A percentile compares a stretch with the other conserved stretches of the same genome.
phyloP scores from a whole-genome alignment of 2,113 vertebrate genomes.

The Leptodactylus fuscus region DNA sequence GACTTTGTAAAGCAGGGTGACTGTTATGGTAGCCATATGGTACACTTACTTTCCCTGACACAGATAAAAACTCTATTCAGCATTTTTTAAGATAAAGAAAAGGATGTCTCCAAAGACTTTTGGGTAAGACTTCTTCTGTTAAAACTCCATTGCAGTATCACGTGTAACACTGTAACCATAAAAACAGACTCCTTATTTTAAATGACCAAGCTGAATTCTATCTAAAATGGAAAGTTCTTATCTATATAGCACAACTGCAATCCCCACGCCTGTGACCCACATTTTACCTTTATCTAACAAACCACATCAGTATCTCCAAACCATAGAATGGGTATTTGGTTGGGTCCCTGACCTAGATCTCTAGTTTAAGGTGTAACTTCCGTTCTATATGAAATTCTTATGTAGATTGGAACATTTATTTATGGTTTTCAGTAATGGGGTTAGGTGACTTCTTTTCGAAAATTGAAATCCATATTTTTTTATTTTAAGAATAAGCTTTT shows the following conservation, averaged over 20 bases:
- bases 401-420: not conserved
- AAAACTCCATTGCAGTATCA: not conserved
- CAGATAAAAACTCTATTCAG: not conserved
- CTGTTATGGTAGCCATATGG: not conserved
- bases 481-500: no score
- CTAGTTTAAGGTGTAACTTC: not conserved
- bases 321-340: not conserved
- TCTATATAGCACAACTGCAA: not conserved
- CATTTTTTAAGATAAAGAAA: not conserved
- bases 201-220: no score
- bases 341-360: not conserved
- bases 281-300: not conserved
- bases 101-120: not conserved
- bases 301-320: not conserved
- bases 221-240: not conserved
- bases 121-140: not conserved
- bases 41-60: not conserved
- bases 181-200: no score
- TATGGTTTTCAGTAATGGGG: not conserved
- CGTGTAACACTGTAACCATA: no score
- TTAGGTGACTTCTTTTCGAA: not conserved
- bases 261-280: not conserved
- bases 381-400: not conserved
- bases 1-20: not conserved
- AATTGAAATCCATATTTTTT: no score